phyloP scores from a whole-genome alignment of 2,888 invertebrate genomes.

The Tupiocoris notatus region DNA sequence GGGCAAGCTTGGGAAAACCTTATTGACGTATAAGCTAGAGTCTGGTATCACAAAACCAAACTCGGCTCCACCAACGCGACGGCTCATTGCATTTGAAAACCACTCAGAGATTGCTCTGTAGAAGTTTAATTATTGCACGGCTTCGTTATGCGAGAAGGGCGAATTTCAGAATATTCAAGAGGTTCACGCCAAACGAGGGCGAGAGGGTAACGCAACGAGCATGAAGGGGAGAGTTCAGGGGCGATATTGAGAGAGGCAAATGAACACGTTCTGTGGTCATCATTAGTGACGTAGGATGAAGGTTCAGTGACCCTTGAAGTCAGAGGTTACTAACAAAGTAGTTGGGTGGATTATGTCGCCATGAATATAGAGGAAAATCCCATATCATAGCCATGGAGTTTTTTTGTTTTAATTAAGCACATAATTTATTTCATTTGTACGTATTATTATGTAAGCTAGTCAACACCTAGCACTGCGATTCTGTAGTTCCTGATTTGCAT shows the following conservation, averaged over 20 bases:
- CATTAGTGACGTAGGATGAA: conserved; percentile 30
- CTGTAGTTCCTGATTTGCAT: no score
- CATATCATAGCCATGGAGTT: no score
- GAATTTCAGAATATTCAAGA: conserved; percentile 37
- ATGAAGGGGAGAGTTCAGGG: conserved; percentile 1
- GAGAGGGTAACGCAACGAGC: background rate
- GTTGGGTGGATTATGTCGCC: no score
- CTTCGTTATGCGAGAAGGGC: conserved; percentile 27
- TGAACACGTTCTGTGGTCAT: conserved; percentile 41
- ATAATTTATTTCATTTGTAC: no score
- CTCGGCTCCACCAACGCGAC: background rate
- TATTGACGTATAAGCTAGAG: no score
- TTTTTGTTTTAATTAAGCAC: no score
- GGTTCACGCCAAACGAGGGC: background rate
- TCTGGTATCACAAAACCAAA: background rate
- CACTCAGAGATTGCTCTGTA: conserved; percentile 8
- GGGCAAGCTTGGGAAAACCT: no score
- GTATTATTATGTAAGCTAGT: no score
- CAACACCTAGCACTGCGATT: no score
- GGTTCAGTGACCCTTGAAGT: conserved; percentile 8
- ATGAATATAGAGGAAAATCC: no score
- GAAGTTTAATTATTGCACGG: conserved; percentile 27
- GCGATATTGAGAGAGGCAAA: conserved; percentile 29
- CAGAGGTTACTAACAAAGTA: conserved; percentile 16
- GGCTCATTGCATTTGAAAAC: conserved; percentile 16